Base-by-base conservation (phyloP, 2,888 invertebrate species). In the Leucophenga maculata region DNA sequence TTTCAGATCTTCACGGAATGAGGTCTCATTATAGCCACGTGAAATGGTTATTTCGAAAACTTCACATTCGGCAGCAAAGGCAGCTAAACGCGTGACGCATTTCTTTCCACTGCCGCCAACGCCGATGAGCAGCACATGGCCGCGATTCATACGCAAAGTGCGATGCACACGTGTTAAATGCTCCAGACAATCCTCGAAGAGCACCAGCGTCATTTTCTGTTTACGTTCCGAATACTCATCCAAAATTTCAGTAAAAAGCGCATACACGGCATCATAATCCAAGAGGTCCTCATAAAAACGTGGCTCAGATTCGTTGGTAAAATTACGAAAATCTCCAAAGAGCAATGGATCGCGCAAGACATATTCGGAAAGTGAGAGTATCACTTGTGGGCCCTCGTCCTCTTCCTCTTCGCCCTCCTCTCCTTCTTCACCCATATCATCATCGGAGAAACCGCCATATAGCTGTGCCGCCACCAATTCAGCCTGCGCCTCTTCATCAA, bases 121-220 rank as follows among this genome's bases (percentile, higher is more conserved):
- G 11, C 97, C 97, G 14, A 97, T 93, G 52, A 97, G 89, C 88
- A 97, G 90, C 6, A 94, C 92, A 85, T 97, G 95, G 0, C 97
- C 97, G 74, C 93, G 86, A 75, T 86, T 84, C 92, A 96, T 93
- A 74, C 97, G 91, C 72, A 97, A 89, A 0, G 94, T 93, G 22
- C 97, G 92, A 79, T 97, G 97, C 13, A 96, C 92, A 59, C 97
- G 91, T 0, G 96, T 97, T 82, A 97, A 86, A 87, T 98, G 97
- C 84, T 97, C 97, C 65, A 97, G 88, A 54, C 96, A 97, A 85
- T 97, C 97, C 84, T 97, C 95, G 86, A 97, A 97, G 26, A 97
- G 90, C 0, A 97, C 96, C 75, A 97, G 90, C 26, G 92, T 93
- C 89, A 97, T 90, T 83, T 93, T 93, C 71, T 90, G 90, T 65